Evolutionary conservation across 2,113 vertebrate species (phyloP), one percentile per base, ranked within the genome.

Genomic region (Gobiocypris rarus): DNA sequence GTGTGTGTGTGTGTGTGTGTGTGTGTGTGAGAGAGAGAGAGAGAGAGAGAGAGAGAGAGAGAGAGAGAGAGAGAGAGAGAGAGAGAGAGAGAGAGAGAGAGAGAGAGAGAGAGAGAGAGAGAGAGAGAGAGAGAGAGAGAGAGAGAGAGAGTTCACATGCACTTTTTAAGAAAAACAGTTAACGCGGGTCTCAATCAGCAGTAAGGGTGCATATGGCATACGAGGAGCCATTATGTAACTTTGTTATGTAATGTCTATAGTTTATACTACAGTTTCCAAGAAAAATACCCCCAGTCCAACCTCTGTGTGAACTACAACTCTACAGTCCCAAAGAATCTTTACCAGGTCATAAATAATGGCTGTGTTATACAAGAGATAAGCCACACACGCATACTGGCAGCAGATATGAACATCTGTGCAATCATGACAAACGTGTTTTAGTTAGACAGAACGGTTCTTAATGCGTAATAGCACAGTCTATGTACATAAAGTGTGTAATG

Each of bases 251-350:
- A 56, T 54, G 45, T 15, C 10, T 48, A 5, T 73, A 52, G 24
- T 31, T 52, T 7, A 9, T 10, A 28, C 19, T 56, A 38, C 7
- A 22, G 58, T 13, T 81, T 50, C 14, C 41, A 67, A 67, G 8
- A 22, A 31, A 52, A 81, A 67, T 43, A 52, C 31, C 61, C 59
- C 24, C 59, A 14, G 5, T 31, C 6, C 26, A 26, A 54, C 45
- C 50, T 70, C 48, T 70, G 11, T 54, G 48, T 56, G 48, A 70
- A 82, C 79, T 78, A 11, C 19, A n/a, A 50, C 48, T 67, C 28
- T 41, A 5, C 48, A 41, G 56, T 70, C 22, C 65, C 22, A 38
- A 38, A 77, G 8, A 52, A 15, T 5, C 26, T 31, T 15, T 52
- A 5, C 71, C 43, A 28, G 26, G 26, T 34, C 26, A 50, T 50